Conservation (phyloP, 1,140 invertebrate species). For the Eciton burchellii region DNA sequence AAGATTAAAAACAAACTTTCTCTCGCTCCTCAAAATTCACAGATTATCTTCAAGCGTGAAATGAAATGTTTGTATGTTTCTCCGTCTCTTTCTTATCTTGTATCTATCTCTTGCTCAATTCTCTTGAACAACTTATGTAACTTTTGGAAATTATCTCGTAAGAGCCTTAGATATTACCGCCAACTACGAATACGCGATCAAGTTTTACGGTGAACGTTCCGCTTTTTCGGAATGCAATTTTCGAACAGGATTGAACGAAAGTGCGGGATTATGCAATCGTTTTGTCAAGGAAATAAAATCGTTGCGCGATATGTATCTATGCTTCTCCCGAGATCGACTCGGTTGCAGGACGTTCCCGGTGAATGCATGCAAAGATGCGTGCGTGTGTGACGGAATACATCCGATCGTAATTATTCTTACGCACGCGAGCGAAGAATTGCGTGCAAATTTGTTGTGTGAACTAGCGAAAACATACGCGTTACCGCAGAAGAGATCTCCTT, state of each 20-base stretch:
- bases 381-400: conserved; percentile 8
- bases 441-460: conserved; percentile 63
- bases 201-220: neutral
- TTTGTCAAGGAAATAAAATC: conserved; percentile 14
- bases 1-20: too few species aligned
- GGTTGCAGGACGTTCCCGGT: neutral
- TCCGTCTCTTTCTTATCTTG: neutral
- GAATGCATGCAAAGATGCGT: conserved; percentile 29
- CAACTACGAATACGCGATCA: neutral
- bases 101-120: too few species aligned
- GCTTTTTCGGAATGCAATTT: neutral
- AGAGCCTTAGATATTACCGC: neutral
- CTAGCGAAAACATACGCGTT: conserved; percentile 38
- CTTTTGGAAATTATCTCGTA: neutral
- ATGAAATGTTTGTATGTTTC: conserved; percentile 10
- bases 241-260: too few species aligned
- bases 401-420: conserved; percentile 56
- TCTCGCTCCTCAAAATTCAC: neutral
- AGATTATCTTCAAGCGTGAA: neutral
- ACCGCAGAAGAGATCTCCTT: conserved; percentile 39
- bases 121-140: conserved; percentile 6
- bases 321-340: neutral
- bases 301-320: neutral
- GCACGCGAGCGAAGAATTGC: conserved; percentile 61
- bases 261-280: neutral